These are phyloP conservation scores for Pelochelys cantorii DNA, from an alignment of 2,797 vertebrate species.

Conservation along the genomic window DNA sequence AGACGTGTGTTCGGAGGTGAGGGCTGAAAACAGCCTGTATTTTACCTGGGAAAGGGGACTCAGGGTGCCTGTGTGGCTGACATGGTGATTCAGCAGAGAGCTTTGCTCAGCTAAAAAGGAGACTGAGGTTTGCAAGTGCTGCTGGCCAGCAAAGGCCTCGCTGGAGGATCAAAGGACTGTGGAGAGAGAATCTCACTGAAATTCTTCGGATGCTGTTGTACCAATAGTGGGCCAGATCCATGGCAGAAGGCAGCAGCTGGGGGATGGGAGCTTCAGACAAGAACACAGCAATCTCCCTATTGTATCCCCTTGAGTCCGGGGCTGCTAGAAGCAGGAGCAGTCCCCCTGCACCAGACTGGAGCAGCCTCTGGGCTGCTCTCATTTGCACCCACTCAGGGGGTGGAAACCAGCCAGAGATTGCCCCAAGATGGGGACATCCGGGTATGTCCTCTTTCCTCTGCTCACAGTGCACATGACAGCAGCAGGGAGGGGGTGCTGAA, in stretches of 20 bases:
- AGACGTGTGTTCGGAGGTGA: not conserved
- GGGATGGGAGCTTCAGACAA: not conserved
- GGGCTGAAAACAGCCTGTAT: not conserved
- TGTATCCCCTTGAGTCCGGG: not conserved
- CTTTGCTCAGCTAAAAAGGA: not conserved
- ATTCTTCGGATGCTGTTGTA: not conserved
- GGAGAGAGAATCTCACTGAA: not conserved
- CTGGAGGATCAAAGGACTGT: not conserved
- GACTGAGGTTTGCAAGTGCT: not conserved
- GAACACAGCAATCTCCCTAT: not conserved
- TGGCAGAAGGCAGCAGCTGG: not conserved
- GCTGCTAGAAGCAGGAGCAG: not conserved
- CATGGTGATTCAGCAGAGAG: not conserved
- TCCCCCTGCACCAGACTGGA: not conserved
- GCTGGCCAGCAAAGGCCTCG: not conserved
- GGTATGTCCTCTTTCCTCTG: not conserved
- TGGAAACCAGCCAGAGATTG: not conserved
- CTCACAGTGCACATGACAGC: not conserved
- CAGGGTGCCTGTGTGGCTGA: not conserved
- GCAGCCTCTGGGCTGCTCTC: not conserved
- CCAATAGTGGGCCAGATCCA: not conserved
- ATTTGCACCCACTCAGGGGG: rapidly evolving
- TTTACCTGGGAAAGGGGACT: not conserved
- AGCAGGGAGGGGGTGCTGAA: not conserved
- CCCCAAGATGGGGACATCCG: not conserved